phyloP scores from a whole-genome alignment of 2,113 vertebrate genomes.

The Nibea albiflora region DNA sequence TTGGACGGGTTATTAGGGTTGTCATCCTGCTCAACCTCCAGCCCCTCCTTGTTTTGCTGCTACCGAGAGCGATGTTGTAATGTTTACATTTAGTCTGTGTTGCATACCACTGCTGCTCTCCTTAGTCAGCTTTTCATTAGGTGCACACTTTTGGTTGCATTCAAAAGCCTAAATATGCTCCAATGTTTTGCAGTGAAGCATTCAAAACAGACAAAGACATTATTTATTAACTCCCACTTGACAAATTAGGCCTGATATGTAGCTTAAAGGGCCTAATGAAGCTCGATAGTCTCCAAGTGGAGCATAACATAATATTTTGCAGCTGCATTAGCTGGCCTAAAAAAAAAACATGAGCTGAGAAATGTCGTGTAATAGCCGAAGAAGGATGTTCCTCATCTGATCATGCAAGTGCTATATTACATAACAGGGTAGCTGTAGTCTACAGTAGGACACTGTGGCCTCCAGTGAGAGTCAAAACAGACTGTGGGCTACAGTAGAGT shows the following conservation, averaged over 20 bases:
- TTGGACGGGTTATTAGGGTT: conserved; percentile 54
- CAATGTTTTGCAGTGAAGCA: conserved; percentile 3
- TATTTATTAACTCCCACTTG: conserved; percentile 45
- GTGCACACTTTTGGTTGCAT: conserved; percentile 13
- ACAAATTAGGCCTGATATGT: conserved; percentile 48
- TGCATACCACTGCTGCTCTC: conserved; percentile 46
- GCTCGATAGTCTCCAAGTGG: background rate
- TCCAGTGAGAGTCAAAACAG: conserved; percentile 50
- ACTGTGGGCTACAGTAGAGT: conserved; percentile 34
- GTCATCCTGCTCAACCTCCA: conserved; percentile 78
- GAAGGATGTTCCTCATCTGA: conserved; percentile 30
- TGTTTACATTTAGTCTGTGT: conserved; percentile 81
- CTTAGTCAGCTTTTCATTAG: conserved; percentile 10
- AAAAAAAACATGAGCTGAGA: background rate
- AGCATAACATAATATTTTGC: background rate
- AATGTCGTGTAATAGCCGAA: background rate
- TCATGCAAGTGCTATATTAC: conserved; percentile 70
- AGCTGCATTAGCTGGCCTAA: conserved; percentile 7
- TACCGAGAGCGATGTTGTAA: conserved; percentile 79
- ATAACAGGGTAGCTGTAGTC: conserved; percentile 58
- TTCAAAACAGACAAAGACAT: conserved; percentile 37
- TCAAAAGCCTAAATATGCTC: background rate
- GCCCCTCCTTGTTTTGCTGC: conserved; percentile 86
- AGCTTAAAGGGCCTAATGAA: conserved; percentile 14
- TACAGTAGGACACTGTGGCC: conserved; percentile 65